Evolutionary conservation across 2,797 vertebrate genomes (phyloP).

Genomic region (Somateria mollissima): DNA sequence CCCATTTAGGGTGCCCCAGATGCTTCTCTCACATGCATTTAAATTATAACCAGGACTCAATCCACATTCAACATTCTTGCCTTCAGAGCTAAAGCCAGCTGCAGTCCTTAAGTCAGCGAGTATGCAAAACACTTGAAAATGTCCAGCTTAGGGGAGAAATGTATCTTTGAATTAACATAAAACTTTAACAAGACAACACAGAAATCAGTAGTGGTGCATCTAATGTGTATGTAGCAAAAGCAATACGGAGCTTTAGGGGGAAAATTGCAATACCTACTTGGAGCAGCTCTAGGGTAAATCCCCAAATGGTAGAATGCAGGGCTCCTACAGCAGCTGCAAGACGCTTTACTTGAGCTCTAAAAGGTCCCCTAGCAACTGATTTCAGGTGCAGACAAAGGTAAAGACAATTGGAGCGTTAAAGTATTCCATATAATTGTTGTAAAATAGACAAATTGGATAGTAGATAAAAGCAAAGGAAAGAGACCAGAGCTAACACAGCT

Average conservation of each 20-base stretch:
- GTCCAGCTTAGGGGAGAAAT: not conserved
- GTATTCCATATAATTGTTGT: not conserved
- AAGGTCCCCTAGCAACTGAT: rapidly evolving
- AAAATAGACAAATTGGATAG: not conserved
- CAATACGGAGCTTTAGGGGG: not conserved
- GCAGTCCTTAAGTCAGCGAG: constrained; percentile 3
- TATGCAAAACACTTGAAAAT: not conserved
- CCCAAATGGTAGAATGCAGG: not conserved
- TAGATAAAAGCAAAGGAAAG: not conserved
- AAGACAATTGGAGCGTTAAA: not conserved
- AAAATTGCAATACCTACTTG: not conserved
- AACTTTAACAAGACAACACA: not conserved
- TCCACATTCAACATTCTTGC: not conserved
- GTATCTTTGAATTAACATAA: not conserved
- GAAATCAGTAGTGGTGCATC: not conserved
- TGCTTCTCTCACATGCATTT: not conserved
- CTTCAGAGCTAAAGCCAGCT: constrained; percentile 22
- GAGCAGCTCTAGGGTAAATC: not conserved
- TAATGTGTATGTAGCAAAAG: not conserved
- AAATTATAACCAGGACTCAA: not conserved
- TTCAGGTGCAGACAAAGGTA: not conserved
- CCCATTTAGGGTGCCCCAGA: not conserved
- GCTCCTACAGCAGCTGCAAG: not conserved
- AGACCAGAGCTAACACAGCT: not conserved
- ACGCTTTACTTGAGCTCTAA: not conserved